Base-by-base conservation (phyloP, 2,888 invertebrate genomes). In the Polydrusus pterygomalis region DNA sequence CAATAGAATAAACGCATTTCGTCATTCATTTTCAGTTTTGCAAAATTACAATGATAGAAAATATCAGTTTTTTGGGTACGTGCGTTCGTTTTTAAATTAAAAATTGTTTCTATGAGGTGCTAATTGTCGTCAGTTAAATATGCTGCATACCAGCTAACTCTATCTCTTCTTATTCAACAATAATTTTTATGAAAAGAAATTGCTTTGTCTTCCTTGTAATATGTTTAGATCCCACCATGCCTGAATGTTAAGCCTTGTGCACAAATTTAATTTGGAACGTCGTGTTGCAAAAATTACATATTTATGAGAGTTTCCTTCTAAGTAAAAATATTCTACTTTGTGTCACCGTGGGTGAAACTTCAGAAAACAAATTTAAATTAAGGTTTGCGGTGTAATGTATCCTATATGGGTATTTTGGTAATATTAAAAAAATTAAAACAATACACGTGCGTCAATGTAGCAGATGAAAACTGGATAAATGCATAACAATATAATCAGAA, bases 261-360 rank as follows among this genome's bases (percentile, higher is more conserved):
- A 54, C 68, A 68, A 68, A 68, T 68, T 68, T 68, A 68, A 68
- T 68, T 54, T 68, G 20, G 38, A 40, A 68, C 38, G 54, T 54
- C 63, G 54, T 40, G 68, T 56, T 40, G 68, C 56, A 54, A 68
- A 68, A 68, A 68, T 68, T 68, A 54, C 68, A 68, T 68, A 68
- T 68, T 56, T 68, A 68, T 68, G 68, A 68, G 56, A 68, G 34
- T 20, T 47, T 56, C 68, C 54, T 68, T 67, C 54, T 60, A 60
- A 60, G 58, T 15, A 17, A 60, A 60, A 38, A 60, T 38, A 60
- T 60, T 13, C 58, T n/a, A 18, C 58, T 17, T 38, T 38, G 58
- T 60, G 38, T 38, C 58, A 38, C 58, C 17, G 9, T 30, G 34
- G 6, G 34, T 58, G 34, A 58, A 60, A 60, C 58, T 58, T 58